A percentile compares a stretch with the other conserved stretches of the same genome.
phyloP scores from a whole-genome alignment of 1,140 invertebrate genomes.

The Trichoplusia ni region DNA sequence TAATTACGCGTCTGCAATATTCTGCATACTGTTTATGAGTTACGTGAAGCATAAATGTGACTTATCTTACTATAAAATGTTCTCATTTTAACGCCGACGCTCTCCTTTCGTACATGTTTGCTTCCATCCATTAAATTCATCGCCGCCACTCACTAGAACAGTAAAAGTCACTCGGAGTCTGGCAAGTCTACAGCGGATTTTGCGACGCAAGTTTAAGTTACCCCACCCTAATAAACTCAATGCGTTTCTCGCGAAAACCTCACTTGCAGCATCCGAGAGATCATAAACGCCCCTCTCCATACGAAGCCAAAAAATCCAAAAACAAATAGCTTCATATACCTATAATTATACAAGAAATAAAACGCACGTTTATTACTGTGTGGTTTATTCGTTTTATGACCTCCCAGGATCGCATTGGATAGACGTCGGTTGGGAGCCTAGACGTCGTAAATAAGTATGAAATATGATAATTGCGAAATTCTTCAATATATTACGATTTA shows the following conservation, averaged over 20 bases:
- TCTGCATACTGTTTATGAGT: conserved; percentile 42
- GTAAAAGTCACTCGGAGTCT: conserved; percentile 52
- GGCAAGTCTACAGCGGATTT: conserved; percentile 30
- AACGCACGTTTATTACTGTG: conserved; percentile 66
- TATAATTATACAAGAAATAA: conserved; percentile 69
- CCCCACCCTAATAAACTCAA: conserved; percentile 30
- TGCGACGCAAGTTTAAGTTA: conserved; percentile 41
- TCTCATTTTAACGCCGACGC: conserved; percentile 51
- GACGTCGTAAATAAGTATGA: conserved; percentile 80
- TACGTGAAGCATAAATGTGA: conserved; percentile 44
- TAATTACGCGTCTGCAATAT: conserved; percentile 46
- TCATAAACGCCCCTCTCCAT: conserved; percentile 52
- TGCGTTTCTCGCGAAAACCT: conserved; percentile 12
- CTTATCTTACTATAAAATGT: conserved; percentile 49
- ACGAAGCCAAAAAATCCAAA: conserved; percentile 43
- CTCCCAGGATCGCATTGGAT: conserved; percentile 64
- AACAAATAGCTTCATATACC: conserved; percentile 52
- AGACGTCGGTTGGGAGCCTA: conserved; percentile 73
- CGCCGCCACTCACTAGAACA: conserved; percentile 50
- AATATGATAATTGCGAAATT: conserved; percentile 81
- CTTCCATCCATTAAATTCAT: conserved; percentile 54
- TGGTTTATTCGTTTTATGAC: conserved; percentile 74
- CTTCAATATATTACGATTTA: conserved; percentile 80
- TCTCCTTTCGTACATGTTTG: conserved; percentile 43
- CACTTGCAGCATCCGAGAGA: conserved; percentile 32